Percentiles rank a stretch among this genome's conserved stretches.
phyloP scores from a whole-genome alignment of 2,888 invertebrate genomes.

The Drosophila fungiperda region DNA sequence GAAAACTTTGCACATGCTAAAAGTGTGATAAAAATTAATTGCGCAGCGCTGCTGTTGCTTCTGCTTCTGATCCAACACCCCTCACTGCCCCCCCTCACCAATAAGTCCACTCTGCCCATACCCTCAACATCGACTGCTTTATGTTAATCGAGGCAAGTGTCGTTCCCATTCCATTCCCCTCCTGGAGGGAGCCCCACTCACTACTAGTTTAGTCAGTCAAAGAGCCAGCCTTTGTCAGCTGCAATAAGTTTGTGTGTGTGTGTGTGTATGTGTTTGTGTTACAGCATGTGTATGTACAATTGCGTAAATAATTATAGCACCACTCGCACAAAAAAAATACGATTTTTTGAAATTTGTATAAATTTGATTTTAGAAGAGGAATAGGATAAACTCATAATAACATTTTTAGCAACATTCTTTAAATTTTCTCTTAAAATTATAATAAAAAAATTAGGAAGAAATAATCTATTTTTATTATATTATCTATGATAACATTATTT shows the following conservation, averaged over 20 bases:
- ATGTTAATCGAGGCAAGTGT: slow-evolving; percentile 70
- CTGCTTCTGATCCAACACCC: slow-evolving; percentile 22
- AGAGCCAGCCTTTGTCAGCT: slow-evolving; percentile 62
- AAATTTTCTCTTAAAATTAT: no score
- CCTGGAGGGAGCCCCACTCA: slow-evolving; percentile 25
- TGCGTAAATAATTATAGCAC: neutral
- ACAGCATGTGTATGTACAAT: neutral
- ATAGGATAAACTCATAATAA: neutral
- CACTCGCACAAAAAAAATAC: neutral
- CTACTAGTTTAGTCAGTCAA: slow-evolving; percentile 62
- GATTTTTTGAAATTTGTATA: neutral
- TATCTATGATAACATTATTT: neutral
- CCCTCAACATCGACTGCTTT: slow-evolving; percentile 48
- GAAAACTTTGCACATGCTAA: slow-evolving; percentile 73
- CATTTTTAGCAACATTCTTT: no score
- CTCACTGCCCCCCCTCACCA: neutral
- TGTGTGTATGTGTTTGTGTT: slow-evolving; percentile 13
- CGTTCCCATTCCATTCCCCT: slow-evolving; percentile 33
- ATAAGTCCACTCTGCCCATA: no score
- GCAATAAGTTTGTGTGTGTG: slow-evolving; percentile 9
- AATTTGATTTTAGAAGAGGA: neutral
- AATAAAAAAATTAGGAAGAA: neutral
- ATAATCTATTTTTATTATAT: no score
- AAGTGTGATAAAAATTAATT: slow-evolving; percentile 84
- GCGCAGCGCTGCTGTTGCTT: slow-evolving; percentile 72